Conservation (phyloP, 2,797 vertebrate species). For the Chromobotia macracanthus region DNA sequence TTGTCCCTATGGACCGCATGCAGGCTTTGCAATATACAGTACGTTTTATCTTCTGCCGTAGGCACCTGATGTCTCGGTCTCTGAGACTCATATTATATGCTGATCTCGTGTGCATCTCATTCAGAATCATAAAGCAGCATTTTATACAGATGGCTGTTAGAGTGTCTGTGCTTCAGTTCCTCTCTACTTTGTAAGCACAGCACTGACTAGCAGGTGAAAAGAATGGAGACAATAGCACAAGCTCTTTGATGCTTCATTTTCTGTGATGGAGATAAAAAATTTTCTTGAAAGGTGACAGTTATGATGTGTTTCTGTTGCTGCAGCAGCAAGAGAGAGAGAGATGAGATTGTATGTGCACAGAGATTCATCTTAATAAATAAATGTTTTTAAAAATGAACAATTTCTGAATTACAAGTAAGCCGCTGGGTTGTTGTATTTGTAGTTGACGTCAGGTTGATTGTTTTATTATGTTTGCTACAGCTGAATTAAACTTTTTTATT, state of each 20-base stretch:
- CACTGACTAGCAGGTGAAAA: conserved; percentile 45
- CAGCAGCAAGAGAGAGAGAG: conserved; percentile 14
- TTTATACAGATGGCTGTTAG: conserved; percentile 46
- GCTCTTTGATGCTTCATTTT: conserved; percentile 49
- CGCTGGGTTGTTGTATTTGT: neutral
- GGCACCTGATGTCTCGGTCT: neutral
- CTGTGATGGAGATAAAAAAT: conserved; percentile 54
- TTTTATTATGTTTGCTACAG: neutral
- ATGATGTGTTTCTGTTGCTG: conserved; percentile 49
- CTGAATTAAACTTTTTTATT: neutral
- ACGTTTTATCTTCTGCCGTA: conserved; percentile 2
- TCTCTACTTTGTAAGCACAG: conserved; percentile 53
- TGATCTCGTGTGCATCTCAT: conserved; percentile 42
- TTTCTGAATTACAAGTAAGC: conserved; percentile 9
- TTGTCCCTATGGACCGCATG: no score
- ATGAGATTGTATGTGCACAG: neutral
- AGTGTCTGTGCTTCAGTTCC: conserved; percentile 51
- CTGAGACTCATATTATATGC: conserved; percentile 21
- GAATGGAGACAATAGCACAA: conserved; percentile 44
- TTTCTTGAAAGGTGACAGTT: conserved; percentile 45
- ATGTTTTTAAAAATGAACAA: neutral
- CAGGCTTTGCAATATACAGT: no score
- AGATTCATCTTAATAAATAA: neutral
- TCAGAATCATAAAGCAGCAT: conserved; percentile 51
- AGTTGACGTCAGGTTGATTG: neutral